These are phyloP conservation scores for Heterotis niloticus DNA, from an alignment of 2,113 vertebrate species.

Conservation along the genomic window DNA sequence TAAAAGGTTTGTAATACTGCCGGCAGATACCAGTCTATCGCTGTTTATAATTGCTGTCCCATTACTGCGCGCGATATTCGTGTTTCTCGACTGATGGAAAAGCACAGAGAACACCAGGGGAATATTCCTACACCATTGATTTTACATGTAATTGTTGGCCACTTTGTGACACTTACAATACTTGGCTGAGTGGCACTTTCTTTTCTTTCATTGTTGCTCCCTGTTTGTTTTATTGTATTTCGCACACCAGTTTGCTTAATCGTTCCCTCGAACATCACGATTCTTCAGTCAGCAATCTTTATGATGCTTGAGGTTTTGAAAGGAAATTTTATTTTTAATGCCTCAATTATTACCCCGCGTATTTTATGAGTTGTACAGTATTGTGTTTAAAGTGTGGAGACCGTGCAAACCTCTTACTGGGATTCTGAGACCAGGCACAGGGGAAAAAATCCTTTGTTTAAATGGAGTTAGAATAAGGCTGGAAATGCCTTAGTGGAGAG, in stretches of 20 bases:
- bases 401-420: not conserved
- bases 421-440: not conserved
- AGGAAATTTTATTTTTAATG: too few relatives aligned
- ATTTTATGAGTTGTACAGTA: not conserved
- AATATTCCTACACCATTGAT: not conserved
- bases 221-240: not conserved
- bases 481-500: slow-evolving; percentile 10
- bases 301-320: not conserved
- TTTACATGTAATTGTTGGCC: not conserved
- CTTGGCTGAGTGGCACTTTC: not conserved
- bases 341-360: not conserved
- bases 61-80: not conserved
- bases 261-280: too few relatives aligned
- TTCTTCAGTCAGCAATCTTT: not conserved
- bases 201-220: not conserved
- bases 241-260: too few relatives aligned
- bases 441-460: not conserved
- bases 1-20: not conserved
- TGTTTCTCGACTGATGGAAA: not conserved
- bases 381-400: not conserved
- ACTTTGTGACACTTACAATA: not conserved
- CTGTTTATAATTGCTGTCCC: slow-evolving; percentile 1
- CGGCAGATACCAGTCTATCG: not conserved
- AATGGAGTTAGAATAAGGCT: slow-evolving; percentile 9
- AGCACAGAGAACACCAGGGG: not conserved